Base-by-base conservation (phyloP, 2,888 invertebrate species). In the Rhagophthalmus giganteus region DNA sequence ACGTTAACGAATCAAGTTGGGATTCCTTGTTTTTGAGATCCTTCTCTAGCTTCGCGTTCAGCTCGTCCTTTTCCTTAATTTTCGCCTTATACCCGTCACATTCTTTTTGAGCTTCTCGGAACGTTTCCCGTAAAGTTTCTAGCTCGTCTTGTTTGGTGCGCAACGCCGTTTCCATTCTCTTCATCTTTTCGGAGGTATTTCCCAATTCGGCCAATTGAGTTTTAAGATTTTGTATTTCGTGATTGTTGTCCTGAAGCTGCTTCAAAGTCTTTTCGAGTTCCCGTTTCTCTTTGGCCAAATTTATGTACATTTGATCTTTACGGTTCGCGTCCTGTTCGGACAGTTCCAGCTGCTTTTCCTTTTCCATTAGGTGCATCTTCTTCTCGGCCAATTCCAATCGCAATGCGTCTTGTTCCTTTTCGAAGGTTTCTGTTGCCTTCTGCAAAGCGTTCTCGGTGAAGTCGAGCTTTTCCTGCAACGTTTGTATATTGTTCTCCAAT, bases 321-420 rank as follows among this genome's bases (percentile, higher is more conserved):
- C 80, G 75, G 1, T 78, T 65, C 33, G 79, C 79, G 61, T 83
- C 82, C 64, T 81, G 76, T 72, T 80, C 78, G 20, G 81, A 73
- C 52, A 79, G 65, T 60, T 79, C 74, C 26, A 81, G 66, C 50
- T 80, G 78, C 56, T 79, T 79, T 0, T 80, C 75, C 59, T 77
- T 78, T 38, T 82, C 81, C 31, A 68, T 75, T 2, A 79, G 73
- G 50, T 80, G 78, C 57, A 81, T 77, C 20, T 81, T 80, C 20
- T 81, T 72, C 60, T 83, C 81, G 0, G 78, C 74, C 9, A 85
- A 66, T 63, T 84, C 79, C 28, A 81, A 76, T 58, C 79, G 76
- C 0, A 78, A 77, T 46, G 79, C 76, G 41, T 77, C 77, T 60
- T 81, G 79, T 62, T 81, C 79, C 47, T 77, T 78, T 63, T 81